A percentile compares a stretch with the other conserved stretches of the same genome.
phyloP scores from a whole-genome alignment of 1,140 invertebrate genomes.

The Penaeus indicus region DNA sequence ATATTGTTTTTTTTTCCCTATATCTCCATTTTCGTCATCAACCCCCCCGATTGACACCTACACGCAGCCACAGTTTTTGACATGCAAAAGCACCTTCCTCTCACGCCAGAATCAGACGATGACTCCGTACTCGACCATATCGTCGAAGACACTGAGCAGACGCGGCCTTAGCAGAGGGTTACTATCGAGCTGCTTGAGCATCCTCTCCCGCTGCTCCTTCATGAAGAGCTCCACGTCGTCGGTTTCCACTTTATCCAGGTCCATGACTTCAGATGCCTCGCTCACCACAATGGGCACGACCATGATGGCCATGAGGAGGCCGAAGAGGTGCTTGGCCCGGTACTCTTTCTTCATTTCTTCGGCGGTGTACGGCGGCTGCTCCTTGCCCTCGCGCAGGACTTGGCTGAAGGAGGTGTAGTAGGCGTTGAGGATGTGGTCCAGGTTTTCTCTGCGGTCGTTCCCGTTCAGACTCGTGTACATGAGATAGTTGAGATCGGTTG shows the following conservation, averaged over 20 bases:
- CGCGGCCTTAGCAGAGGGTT: slow-evolving; percentile 39
- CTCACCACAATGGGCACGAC: slow-evolving; percentile 34
- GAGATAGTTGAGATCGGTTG: slow-evolving; percentile 57
- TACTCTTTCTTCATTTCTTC: slow-evolving; percentile 47
- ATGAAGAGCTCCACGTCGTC: slow-evolving; percentile 21
- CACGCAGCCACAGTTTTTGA: background rate
- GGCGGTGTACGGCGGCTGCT: background rate
- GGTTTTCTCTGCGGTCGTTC: slow-evolving; percentile 15
- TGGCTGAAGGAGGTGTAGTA: slow-evolving; percentile 39
- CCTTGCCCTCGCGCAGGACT: background rate
- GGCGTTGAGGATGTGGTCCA: slow-evolving; percentile 2
- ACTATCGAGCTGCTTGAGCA: background rate
- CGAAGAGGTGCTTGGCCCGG: slow-evolving; percentile 39
- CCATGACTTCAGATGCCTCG: slow-evolving; percentile 3
- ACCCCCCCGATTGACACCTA: no score
- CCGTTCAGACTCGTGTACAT: slow-evolving; percentile 52
- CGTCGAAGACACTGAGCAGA: slow-evolving; percentile 35
- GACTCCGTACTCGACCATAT: slow-evolving; percentile 50
- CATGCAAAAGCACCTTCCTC: background rate
- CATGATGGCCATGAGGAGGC: slow-evolving; percentile 37
- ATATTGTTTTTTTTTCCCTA: no score
- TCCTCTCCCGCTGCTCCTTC: background rate
- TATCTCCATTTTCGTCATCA: no score
- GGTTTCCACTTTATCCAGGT: background rate
- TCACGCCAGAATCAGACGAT: slow-evolving; percentile 2